A percentile compares a stretch with the other conserved stretches of the same genome.
These are phyloP conservation scores for Eilema caniola DNA, from an alignment of 2,888 invertebrate species.

Conservation along the genomic window DNA sequence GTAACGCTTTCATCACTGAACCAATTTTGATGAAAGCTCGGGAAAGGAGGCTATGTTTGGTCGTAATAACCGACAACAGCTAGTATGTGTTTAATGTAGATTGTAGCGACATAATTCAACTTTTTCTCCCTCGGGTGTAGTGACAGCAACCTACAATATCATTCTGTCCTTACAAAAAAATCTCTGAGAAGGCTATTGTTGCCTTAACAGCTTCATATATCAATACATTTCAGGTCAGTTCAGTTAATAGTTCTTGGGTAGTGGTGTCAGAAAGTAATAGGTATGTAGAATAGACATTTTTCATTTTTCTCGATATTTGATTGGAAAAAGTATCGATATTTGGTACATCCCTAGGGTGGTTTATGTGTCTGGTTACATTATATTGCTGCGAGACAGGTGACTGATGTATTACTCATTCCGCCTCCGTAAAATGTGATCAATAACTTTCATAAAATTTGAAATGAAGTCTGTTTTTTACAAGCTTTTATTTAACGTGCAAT, in stretches of 20 bases:
- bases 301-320: neutral
- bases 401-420: conserved; percentile 20
- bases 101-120: neutral
- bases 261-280: too few relatives aligned
- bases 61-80: too few relatives aligned
- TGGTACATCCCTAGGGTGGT: conserved; percentile 9
- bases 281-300: neutral
- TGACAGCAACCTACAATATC: neutral
- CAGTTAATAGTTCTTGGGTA: neutral
- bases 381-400: conserved; percentile 20
- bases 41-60: too few relatives aligned
- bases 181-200: neutral
- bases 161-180: neutral
- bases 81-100: too few relatives aligned
- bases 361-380: conserved; percentile 36
- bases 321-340: neutral
- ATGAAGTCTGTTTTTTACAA: neutral
- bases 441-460: conserved; percentile 5
- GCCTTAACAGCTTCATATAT: conserved; percentile 4
- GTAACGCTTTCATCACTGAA: too few relatives aligned
- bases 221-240: neutral
- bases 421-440: conserved; percentile 13
- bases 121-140: neutral
- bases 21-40: too few relatives aligned
- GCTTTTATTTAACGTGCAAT: too few relatives aligned